Conservation (phyloP, 1,140 invertebrate genomes). For the Diorhabda sublineata region DNA sequence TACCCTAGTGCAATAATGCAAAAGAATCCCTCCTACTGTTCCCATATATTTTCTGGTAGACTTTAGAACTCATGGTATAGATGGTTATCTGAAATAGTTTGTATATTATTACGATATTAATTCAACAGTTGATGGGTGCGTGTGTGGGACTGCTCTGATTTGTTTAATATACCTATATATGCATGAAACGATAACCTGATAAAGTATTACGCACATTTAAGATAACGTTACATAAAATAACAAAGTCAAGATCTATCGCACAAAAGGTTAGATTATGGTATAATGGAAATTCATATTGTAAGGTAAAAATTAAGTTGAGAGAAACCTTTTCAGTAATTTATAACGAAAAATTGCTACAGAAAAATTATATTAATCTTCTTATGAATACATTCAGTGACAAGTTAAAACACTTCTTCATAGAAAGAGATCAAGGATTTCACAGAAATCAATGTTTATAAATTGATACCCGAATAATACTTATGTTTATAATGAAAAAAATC, state of each 20-base stretch:
- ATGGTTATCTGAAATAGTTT: slow-evolving; percentile 20
- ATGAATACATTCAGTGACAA: too few relatives aligned
- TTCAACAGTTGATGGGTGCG: slow-evolving; percentile 19
- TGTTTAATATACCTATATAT: slow-evolving; percentile 16
- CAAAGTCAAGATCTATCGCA: not conserved
- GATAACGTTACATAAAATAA: slow-evolving; percentile 13
- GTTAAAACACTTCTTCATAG: too few relatives aligned
- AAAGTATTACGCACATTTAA: slow-evolving; percentile 17
- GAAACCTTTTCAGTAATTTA: too few relatives aligned
- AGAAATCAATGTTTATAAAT: too few relatives aligned
- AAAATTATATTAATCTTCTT: too few relatives aligned
- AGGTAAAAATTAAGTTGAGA: too few relatives aligned
- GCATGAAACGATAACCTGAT: slow-evolving; percentile 20
- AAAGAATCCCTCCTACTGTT: not conserved
- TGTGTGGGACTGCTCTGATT: slow-evolving; percentile 18
- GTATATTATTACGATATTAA: slow-evolving; percentile 26
- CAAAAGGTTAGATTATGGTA: not conserved
- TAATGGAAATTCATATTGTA: too few relatives aligned
- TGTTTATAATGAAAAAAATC: too few relatives aligned
- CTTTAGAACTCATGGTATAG: slow-evolving; percentile 7
- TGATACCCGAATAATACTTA: too few relatives aligned
- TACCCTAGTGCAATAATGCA: too few relatives aligned
- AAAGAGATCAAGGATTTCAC: too few relatives aligned
- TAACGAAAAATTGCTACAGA: too few relatives aligned
- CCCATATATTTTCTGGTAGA: not conserved